Evolutionary conservation across 2,113 vertebrate genomes (phyloP), one percentile per base, ranked within the genome.

Genomic region (Aix galericulata): DNA sequence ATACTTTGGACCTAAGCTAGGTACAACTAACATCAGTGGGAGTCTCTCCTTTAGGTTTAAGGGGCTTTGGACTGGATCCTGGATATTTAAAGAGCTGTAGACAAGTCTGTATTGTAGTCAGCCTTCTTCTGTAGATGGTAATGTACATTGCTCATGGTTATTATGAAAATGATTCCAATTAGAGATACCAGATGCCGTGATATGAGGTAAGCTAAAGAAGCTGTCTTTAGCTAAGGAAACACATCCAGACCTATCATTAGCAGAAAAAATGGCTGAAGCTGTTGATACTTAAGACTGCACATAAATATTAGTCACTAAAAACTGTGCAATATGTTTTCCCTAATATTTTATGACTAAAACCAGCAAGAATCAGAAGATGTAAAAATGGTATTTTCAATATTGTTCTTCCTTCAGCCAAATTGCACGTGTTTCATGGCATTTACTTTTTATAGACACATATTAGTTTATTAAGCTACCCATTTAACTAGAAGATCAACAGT

Each of bases 91-190:
- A 62, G 82, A 92, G 88, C 88, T 93, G 91, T 40, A 95, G 94
- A 96, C 69, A 93, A 88, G 83, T 80, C 92, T 91, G 79, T 56
- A 59, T 94, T 95, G 88, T 69, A 96, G 86, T 91, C 96, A 91
- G 83, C 77, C 83, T 93, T 94, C 88, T 73, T 94, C 87, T 96
- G 93, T 95, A 95, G 88, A 93, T 85, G 88, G 71, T 89, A 96
- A 96, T 95, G 92, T 91, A 82, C 84, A 91, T 91, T 97, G 95
- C 95, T 97, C 77, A 92, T 92, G 93, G 91, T 94, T 93, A 97
- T 95, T 96, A 96, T 95, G 96, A 96, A 96, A 96, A 97, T 95
- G 64, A 97, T 96, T 91, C 92, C 92, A 93, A 96, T 96, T 95
- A 97, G 93, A 96, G 94, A 95, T 97, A 97, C 62, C 92, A 97